A percentile compares a stretch with the other conserved stretches of the same genome.
phyloP scores from a whole-genome alignment of 2,888 invertebrate species.

The Cloeon dipterum region DNA sequence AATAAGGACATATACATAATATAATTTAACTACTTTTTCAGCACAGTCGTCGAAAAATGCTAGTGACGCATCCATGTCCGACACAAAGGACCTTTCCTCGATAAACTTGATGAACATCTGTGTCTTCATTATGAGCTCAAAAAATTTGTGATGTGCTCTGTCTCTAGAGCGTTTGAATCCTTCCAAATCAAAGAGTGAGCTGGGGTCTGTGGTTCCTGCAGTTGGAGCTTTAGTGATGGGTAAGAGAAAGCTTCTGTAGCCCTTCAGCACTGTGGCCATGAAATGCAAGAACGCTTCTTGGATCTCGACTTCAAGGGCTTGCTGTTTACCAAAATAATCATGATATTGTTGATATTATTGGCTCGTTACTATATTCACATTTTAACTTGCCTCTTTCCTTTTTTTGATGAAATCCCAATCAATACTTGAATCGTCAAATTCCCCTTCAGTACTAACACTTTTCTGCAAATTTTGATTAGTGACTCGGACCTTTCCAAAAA shows the following conservation, averaged over 20 bases:
- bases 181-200: slow-evolving; percentile 81
- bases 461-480: not conserved
- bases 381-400: slow-evolving; percentile 46
- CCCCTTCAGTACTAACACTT: slow-evolving; percentile 7
- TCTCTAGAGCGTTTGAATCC: slow-evolving; percentile 75
- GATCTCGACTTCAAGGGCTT: slow-evolving; percentile 74
- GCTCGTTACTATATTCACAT: not conserved
- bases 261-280: slow-evolving; percentile 78
- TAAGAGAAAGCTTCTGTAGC: slow-evolving; percentile 66
- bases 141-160: slow-evolving; percentile 55
- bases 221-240: slow-evolving; percentile 89
- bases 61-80: slow-evolving; percentile 89
- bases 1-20: too few relatives aligned
- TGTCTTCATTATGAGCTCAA: slow-evolving; percentile 67
- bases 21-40: slow-evolving; percentile 33
- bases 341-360: not conserved
- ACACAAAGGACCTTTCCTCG: slow-evolving; percentile 94
- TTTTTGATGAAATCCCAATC: slow-evolving; percentile 64
- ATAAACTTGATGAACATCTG: slow-evolving; percentile 98
- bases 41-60: slow-evolving; percentile 96
- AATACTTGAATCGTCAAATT: slow-evolving; percentile 28
- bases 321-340: slow-evolving; percentile 46
- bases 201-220: slow-evolving; percentile 83
- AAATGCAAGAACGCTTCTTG: slow-evolving; percentile 94
- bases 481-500: slow-evolving; percentile 31